Base-by-base conservation (phyloP, 2,888 invertebrate species). In the Theretra japonica region DNA sequence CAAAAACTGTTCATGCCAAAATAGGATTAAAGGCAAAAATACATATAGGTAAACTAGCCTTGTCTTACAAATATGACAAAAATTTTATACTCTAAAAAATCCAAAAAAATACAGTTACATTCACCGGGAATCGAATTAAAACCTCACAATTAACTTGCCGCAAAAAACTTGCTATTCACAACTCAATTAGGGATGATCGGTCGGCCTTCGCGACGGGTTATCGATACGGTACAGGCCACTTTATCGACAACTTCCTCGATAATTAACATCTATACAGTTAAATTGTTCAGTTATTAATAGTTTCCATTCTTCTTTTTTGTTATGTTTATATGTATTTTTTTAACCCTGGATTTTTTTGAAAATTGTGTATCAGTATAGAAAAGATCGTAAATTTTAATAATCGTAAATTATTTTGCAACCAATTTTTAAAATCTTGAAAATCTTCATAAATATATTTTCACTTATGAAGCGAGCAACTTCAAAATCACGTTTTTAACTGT, bases 161-260 rank as follows among this genome's bases (percentile, higher is more conserved):
- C 62, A 21, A 62, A 30, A 28, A 62, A 62, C n/a, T 5, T 41
- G 21, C 21, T 21, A 21, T 33, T 21, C 30, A 8, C 33, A 11
- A 23, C 62, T 65, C 41, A 65, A 65, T 65, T 65, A 48, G 65
- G 65, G 65, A 65, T 48, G 65, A 6, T 41, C 41, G 41, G 2
- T 23, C 48, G 65, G 21, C 62, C 65, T 65, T 65, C 62, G 62
- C 30, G 33, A 15, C 65, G 21, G n/a, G 21, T 48, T 65, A 65
- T 65, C 65, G 41, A 65, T 65, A 65, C 65, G 65, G 65, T 65
- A 65, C 21, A 65, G 48, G 41, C 65, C 41, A 65, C 41, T 65
- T 41, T 23, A 65, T 65, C 41, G 48, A 48, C 65, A 48, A 65
- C 65, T 65, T 65, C 65, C 41, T 48, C 23, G 15, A 41, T 33